Evolutionary conservation across 2,113 vertebrate genomes (phyloP).

Genomic region (Parotia lawesii): DNA sequence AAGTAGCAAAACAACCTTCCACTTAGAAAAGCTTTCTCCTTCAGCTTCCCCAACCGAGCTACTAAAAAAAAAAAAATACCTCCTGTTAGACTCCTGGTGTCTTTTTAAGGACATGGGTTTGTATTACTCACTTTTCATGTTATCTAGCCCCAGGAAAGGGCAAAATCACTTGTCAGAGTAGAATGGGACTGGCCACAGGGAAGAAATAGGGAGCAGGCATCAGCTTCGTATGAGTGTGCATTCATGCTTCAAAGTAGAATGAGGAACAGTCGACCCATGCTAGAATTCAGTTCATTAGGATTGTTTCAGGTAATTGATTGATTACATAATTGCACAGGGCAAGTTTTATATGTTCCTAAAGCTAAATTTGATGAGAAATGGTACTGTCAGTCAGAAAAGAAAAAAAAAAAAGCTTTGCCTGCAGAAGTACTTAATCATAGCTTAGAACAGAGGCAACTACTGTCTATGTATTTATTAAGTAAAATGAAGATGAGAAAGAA

Average conservation of each 20-base stretch:
- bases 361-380: not conserved
- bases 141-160: not conserved
- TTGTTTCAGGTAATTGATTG: not conserved
- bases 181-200: not conserved
- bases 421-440: not conserved
- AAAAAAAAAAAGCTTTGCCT: not conserved
- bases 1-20: not conserved
- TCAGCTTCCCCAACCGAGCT: not conserved
- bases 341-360: not conserved
- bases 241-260: not conserved
- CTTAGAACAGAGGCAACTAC: not conserved
- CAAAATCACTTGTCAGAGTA: not conserved
- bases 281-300: not conserved
- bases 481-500: not conserved
- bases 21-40: not conserved
- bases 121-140: not conserved
- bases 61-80: not conserved
- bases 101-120: not conserved
- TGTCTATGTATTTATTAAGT: not conserved
- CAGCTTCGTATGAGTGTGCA: not conserved
- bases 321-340: not conserved
- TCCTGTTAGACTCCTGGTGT: accelerated
- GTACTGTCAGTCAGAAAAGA: not conserved
- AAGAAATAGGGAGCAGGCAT: not conserved
- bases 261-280: not conserved